Conservation (phyloP, 1,140 invertebrate species). For the Phymastichus coffea region DNA sequence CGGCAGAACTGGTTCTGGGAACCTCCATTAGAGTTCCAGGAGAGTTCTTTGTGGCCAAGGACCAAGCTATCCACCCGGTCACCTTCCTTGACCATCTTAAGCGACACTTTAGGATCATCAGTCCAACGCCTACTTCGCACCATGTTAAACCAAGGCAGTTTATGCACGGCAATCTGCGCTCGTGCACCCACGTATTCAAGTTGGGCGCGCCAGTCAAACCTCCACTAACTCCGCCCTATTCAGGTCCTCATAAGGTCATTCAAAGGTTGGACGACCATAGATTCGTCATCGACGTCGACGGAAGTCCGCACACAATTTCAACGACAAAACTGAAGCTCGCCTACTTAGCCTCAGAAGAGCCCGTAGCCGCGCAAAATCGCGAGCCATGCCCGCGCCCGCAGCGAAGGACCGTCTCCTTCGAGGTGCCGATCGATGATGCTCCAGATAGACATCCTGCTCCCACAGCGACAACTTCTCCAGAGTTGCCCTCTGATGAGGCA, state of each 20-base stretch:
- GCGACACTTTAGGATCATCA: slow-evolving; percentile 23
- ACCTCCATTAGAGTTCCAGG: slow-evolving; percentile 33
- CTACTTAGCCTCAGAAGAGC: no score
- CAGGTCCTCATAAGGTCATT: slow-evolving; percentile 18
- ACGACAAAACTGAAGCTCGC: no score
- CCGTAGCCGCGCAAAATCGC: no score
- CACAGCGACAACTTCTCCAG: no score
- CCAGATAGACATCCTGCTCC: no score
- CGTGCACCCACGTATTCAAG: slow-evolving; percentile 36
- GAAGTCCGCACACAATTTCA: no score
- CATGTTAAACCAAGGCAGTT: slow-evolving; percentile 28
- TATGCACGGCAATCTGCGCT: slow-evolving; percentile 25
- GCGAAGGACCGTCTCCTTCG: no score
- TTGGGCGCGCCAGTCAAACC: no score
- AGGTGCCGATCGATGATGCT: no score
- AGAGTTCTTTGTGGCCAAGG: slow-evolving; percentile 31
- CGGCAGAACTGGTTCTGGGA: slow-evolving; percentile 36
- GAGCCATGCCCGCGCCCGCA: no score
- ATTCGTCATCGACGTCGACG: no score
- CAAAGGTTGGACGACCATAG: neutral
- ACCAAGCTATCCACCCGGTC: neutral
- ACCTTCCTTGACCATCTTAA: slow-evolving; percentile 31
- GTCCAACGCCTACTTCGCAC: slow-evolving; percentile 23
- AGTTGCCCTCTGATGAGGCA: no score
- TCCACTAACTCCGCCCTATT: slow-evolving; percentile 11